phyloP scores from a whole-genome alignment of 2,113 vertebrate genomes.

The Sterrhoptilus dennistouni region DNA sequence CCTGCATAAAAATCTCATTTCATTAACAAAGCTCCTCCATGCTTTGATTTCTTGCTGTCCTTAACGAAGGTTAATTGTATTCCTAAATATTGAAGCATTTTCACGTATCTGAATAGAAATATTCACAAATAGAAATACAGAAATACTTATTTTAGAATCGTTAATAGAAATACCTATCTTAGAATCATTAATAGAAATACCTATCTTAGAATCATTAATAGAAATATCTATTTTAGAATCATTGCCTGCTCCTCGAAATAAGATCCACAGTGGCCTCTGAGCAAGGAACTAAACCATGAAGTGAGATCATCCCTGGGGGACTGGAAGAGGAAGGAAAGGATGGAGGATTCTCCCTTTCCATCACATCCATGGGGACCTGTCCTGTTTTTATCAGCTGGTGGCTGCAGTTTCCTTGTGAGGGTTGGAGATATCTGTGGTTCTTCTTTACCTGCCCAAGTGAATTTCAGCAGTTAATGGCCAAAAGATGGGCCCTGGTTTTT shows the following conservation, averaged over 20 bases:
- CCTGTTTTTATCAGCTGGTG: accelerated
- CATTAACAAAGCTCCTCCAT: not conserved
- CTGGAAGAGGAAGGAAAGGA: not conserved
- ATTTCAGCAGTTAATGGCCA: not conserved
- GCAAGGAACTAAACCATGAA: not conserved
- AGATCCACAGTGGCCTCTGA: not conserved
- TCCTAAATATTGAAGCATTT: not conserved
- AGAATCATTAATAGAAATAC: not conserved
- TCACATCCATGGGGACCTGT: accelerated
- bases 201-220: not conserved
- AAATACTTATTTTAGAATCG: too few relatives aligned
- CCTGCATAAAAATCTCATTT: not conserved
- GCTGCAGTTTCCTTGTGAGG: not conserved
- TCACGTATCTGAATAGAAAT: accelerated
- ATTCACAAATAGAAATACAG: too few relatives aligned
- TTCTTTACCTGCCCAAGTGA: not conserved
- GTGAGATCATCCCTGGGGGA: not conserved
- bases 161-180: too few relatives aligned
- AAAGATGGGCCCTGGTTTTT: not conserved
- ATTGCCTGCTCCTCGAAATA: not conserved
- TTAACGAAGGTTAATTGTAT: not conserved
- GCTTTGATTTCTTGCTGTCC: not conserved
- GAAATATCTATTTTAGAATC: not conserved
- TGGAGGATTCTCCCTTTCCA: not conserved
- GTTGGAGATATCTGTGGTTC: accelerated